Percentiles rank a stretch among this genome's conserved stretches.
These are phyloP conservation scores for Thaumatotibia leucotreta DNA, from an alignment of 1,140 invertebrate species.

Conservation along the genomic window DNA sequence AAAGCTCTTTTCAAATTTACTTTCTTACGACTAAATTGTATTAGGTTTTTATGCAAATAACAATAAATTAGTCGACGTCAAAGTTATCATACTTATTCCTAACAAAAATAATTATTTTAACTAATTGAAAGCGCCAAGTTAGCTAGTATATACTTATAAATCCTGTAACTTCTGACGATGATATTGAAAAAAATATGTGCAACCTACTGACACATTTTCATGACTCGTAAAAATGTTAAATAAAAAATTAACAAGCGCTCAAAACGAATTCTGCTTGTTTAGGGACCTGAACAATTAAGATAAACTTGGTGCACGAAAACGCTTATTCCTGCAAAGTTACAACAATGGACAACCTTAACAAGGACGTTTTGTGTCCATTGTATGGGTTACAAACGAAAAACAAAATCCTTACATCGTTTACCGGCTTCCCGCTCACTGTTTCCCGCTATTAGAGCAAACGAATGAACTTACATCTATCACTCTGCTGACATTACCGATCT, in stretches of 20 bases:
- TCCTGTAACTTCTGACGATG: too few relatives aligned
- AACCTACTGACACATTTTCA: background rate
- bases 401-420: background rate
- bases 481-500: background rate
- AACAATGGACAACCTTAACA: background rate
- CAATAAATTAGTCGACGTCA: too few relatives aligned
- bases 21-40: too few relatives aligned
- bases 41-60: too few relatives aligned
- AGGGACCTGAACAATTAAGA: background rate
- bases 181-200: background rate
- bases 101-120: too few relatives aligned
- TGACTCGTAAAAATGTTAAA: background rate
- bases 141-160: too few relatives aligned
- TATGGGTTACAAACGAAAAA: background rate
- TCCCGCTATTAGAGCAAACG: background rate
- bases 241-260: background rate
- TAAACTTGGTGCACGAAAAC: background rate
- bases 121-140: too few relatives aligned
- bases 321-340: background rate
- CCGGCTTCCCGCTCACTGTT: background rate
- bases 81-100: too few relatives aligned
- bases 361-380: background rate
- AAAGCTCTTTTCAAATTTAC: too few relatives aligned
- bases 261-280: background rate
- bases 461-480: background rate